Evolutionary conservation across 1,140 invertebrate species (phyloP).

Genomic region (Scylla paramamosain): DNA sequence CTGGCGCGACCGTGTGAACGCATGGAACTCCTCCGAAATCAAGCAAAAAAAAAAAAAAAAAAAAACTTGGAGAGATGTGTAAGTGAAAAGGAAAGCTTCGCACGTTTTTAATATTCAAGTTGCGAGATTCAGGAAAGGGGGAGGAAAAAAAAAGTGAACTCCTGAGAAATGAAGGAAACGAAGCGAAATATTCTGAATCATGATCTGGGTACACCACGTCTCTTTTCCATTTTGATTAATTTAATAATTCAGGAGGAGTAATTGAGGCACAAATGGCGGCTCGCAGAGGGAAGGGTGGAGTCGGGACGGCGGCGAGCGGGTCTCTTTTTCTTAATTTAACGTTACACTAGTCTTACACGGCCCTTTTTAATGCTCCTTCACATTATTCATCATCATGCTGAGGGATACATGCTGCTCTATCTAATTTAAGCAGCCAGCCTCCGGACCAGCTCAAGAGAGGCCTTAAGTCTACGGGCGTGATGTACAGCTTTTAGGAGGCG

Average conservation of each 20-base stretch:
- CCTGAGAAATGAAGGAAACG: neutral
- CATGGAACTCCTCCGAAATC: too few relatives aligned
- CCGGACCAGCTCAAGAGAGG: too few relatives aligned
- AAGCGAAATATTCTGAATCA: neutral
- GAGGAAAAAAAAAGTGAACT: neutral
- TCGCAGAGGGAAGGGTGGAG: neutral
- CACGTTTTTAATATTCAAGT: neutral
- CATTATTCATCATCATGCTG: too few relatives aligned
- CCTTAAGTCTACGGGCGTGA: neutral
- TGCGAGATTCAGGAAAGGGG: neutral
- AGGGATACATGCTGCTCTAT: too few relatives aligned
- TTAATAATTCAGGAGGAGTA: constrained; percentile 2
- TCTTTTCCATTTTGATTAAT: constrained; percentile 16
- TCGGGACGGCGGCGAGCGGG: neutral
- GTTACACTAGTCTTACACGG: too few relatives aligned
- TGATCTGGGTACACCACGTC: neutral
- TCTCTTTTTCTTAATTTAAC: too few relatives aligned
- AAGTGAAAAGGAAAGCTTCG: too few relatives aligned
- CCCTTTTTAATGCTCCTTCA: too few relatives aligned
- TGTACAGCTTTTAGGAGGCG: neutral
- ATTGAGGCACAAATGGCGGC: neutral
- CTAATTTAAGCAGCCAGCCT: too few relatives aligned
- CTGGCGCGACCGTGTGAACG: too few relatives aligned
- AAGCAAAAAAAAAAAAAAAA: too few relatives aligned
- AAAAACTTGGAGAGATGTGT: too few relatives aligned